Evolutionary conservation across 2,888 invertebrate species (phyloP).

Genomic region (Vandiemenella viatica): DNA sequence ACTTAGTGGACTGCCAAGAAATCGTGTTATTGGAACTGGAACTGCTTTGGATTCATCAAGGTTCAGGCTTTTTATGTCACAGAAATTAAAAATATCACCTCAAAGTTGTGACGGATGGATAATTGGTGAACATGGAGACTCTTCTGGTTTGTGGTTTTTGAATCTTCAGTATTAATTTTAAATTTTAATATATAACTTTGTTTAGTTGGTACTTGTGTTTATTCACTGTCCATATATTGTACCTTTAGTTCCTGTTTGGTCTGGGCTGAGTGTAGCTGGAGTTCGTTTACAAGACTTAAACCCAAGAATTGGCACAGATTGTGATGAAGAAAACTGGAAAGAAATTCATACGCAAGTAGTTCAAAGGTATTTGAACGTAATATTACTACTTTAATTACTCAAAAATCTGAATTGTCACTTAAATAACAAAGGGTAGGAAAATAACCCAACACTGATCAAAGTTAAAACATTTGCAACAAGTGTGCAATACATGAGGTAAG

Average conservation of each 20-base stretch:
- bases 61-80: constrained; percentile 75
- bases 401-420: too few species aligned
- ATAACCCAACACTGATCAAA: too few species aligned
- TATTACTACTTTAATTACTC: too few species aligned
- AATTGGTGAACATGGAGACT: constrained; percentile 89
- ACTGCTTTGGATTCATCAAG: constrained; percentile 86
- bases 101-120: constrained; percentile 83
- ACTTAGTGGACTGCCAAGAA: constrained; percentile 72
- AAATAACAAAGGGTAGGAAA: too few species aligned
- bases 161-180: too few species aligned
- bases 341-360: constrained; percentile 33
- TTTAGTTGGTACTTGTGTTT: too few species aligned
- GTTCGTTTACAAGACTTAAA: constrained; percentile 34
- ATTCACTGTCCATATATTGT: too few species aligned
- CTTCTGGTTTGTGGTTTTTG: constrained; percentile 47
- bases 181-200: too few species aligned
- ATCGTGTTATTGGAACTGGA: constrained; percentile 81
- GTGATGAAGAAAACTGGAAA: constrained; percentile 30
- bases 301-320: constrained; percentile 29
- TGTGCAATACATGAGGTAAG: too few species aligned
- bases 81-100: constrained; percentile 64
- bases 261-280: constrained; percentile 38
- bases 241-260: constrained; percentile 43
- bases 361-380: constrained; percentile 24
- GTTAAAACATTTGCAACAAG: too few species aligned